phyloP scores from a whole-genome alignment of 2,113 vertebrate species.

The Mirounga angustirostris region DNA sequence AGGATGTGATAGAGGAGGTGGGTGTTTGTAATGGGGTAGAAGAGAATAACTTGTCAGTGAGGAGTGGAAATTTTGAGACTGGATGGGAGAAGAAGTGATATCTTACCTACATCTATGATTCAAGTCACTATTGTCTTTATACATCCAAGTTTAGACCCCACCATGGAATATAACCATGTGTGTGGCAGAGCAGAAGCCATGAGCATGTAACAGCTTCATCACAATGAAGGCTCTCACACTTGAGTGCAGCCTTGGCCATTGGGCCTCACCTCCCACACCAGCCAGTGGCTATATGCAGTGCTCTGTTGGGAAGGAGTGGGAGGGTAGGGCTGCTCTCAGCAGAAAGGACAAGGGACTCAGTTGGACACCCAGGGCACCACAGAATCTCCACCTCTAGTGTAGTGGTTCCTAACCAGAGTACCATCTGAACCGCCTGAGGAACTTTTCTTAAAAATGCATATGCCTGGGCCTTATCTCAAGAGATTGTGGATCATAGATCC shows the following conservation, averaged over 20 bases:
- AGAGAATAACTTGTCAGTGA: background rate
- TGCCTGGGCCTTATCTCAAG: background rate
- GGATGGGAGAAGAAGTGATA: background rate
- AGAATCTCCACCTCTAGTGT: background rate
- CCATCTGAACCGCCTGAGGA: background rate
- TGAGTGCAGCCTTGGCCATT: background rate
- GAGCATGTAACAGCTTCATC: fast-evolving
- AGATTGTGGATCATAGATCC: background rate
- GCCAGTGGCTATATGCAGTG: background rate
- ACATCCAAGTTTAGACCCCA: no score
- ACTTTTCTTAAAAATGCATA: background rate
- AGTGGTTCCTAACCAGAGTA: background rate
- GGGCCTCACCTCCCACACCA: background rate
- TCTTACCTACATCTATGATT: background rate
- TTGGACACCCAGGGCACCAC: background rate
- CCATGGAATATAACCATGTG: no score
- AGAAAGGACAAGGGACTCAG: background rate
- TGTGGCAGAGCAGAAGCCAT: background rate
- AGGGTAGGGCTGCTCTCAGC: background rate
- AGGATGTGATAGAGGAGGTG: background rate
- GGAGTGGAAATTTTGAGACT: background rate
- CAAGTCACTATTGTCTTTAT: background rate
- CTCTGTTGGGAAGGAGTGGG: background rate
- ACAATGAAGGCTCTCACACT: background rate
- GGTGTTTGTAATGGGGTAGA: background rate